These are phyloP conservation scores for Gortyna flavago DNA, from an alignment of 2,888 invertebrate species.

Conservation along the genomic window DNA sequence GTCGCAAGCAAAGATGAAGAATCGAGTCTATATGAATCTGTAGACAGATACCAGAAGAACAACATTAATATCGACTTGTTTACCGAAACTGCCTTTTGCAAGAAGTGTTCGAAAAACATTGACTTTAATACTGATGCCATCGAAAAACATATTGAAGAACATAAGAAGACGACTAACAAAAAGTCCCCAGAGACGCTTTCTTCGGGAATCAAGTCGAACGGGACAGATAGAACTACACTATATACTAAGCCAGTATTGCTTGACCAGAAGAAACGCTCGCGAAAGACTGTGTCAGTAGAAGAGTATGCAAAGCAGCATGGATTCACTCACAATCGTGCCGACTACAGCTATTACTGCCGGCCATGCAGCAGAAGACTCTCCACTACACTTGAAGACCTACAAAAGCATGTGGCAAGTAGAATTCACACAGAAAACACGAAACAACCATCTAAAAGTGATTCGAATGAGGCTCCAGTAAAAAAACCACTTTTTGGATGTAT, in stretches of 20 bases:
- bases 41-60: slow-evolving; percentile 43
- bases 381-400: slow-evolving; percentile 14
- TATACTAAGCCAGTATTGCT: slow-evolving; percentile 46
- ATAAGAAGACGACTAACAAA: slow-evolving; percentile 12
- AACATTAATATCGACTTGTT: slow-evolving; percentile 46
- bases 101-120: slow-evolving; percentile 42
- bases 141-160: slow-evolving; percentile 44
- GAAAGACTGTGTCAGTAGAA: not conserved
- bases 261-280: not conserved
- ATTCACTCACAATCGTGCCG: slow-evolving; percentile 40
- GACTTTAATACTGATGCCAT: slow-evolving; percentile 43
- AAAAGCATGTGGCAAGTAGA: slow-evolving; percentile 37
- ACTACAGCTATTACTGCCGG: slow-evolving; percentile 48
- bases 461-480: not conserved
- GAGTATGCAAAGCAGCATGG: slow-evolving; percentile 42
- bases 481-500: not conserved
- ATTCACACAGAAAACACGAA: slow-evolving; percentile 39
- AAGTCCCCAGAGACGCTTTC: slow-evolving; percentile 18
- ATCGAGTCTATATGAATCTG: slow-evolving; percentile 18
- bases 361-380: slow-evolving; percentile 36
- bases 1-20: not conserved
- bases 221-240: slow-evolving; percentile 32
- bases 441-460: not conserved
- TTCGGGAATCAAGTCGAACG: slow-evolving; percentile 37
- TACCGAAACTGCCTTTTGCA: slow-evolving; percentile 48